phyloP scores from a whole-genome alignment of 2,113 vertebrate species.

The Fregata magnificens region DNA sequence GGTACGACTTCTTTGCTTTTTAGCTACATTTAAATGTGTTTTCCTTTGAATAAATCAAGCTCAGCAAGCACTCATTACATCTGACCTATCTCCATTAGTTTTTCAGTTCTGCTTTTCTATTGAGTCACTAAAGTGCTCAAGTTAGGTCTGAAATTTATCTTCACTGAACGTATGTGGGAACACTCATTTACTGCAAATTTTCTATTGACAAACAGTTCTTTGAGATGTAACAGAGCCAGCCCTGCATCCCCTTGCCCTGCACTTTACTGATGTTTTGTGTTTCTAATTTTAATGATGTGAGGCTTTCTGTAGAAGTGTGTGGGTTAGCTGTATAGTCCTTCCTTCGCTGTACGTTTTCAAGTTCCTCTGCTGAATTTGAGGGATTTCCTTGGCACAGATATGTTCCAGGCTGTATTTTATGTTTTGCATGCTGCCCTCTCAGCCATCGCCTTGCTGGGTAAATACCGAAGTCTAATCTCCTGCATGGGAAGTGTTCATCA shows the following conservation, averaged over 20 bases:
- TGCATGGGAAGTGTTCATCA: background rate
- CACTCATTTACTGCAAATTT: background rate
- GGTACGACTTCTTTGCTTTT: background rate
- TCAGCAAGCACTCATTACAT: fast-evolving
- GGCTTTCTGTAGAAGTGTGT: background rate
- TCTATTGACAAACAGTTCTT: background rate
- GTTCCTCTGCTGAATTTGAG: background rate
- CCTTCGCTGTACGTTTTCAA: background rate
- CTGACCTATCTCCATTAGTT: background rate
- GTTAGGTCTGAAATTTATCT: background rate
- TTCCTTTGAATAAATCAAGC: background rate
- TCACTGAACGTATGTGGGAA: background rate
- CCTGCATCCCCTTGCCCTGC: background rate
- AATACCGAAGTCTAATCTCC: background rate
- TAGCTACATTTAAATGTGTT: background rate
- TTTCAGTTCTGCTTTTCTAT: background rate
- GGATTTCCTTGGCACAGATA: background rate
- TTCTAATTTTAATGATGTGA: background rate
- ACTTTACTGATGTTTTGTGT: background rate
- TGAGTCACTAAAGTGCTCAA: background rate
- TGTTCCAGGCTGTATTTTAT: background rate
- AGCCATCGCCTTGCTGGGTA: background rate
- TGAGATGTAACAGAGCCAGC: background rate
- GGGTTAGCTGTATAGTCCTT: background rate
- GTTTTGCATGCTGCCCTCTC: background rate